phyloP scores from a whole-genome alignment of 2,888 invertebrate genomes.

The Cataglyphis altisquamis region DNA sequence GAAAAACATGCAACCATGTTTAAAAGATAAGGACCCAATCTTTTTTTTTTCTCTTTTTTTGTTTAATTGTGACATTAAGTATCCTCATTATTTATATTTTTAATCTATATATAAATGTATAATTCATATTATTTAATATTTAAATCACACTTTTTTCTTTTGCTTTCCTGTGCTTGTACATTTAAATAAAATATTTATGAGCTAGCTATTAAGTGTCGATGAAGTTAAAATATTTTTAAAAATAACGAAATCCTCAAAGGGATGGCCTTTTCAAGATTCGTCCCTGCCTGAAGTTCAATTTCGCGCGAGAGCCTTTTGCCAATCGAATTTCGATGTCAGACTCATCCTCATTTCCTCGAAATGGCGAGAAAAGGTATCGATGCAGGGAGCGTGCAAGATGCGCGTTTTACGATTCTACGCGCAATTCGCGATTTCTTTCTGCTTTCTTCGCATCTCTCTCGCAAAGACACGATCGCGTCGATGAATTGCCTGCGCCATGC shows the following conservation, averaged over 20 bases:
- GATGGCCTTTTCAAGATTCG: constrained; percentile 3
- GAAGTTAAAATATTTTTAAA: constrained; percentile 38
- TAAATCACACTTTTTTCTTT: not conserved
- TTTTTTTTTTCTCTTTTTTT: not conserved
- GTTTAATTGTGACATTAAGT: not conserved
- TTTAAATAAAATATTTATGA: constrained; percentile 5
- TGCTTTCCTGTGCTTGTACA: not conserved
- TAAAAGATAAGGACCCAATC: not conserved
- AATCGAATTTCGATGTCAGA: constrained; percentile 14
- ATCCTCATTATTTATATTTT: not conserved
- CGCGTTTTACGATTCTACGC: constrained; percentile 32
- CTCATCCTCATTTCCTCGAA: constrained; percentile 20
- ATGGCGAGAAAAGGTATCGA: constrained; percentile 4
- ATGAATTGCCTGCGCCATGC: constrained; percentile 20
- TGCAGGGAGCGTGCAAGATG: not conserved
- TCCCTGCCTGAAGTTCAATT: constrained; percentile 36
- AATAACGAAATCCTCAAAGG: constrained; percentile 44
- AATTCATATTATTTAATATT: not conserved
- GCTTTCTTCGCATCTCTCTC: constrained; percentile 3
- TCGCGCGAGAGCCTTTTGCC: constrained; percentile 11
- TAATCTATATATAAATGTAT: not conserved
- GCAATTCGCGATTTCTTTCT: constrained; percentile 23
- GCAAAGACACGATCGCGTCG: constrained; percentile 3
- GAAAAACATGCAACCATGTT: not conserved
- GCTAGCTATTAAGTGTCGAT: not conserved